Conservation (phyloP, 1,140 invertebrate species). For the Trachymyrmex cornetzi region DNA sequence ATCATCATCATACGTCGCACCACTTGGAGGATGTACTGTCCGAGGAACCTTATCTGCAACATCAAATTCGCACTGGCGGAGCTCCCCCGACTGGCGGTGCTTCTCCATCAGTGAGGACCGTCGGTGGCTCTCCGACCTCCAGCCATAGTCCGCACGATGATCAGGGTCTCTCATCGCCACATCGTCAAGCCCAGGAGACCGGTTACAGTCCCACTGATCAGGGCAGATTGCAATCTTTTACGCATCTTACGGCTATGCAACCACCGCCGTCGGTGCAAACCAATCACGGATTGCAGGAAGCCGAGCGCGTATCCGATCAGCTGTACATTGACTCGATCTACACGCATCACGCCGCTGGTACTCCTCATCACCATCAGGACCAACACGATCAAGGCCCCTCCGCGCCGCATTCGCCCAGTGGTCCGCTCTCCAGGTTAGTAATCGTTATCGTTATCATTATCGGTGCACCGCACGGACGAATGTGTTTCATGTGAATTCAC, state of each 20-base stretch:
- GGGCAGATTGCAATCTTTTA: constrained; percentile 81
- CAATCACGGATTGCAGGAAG: constrained; percentile 76
- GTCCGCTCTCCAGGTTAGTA: constrained; percentile 80
- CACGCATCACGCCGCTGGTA: constrained; percentile 73
- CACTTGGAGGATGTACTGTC: constrained; percentile 81
- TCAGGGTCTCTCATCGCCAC: constrained; percentile 77
- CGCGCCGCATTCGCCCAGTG: constrained; percentile 80
- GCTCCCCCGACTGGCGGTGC: constrained; percentile 55
- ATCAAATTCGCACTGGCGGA: constrained; percentile 75
- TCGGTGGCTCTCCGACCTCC: constrained; percentile 82
- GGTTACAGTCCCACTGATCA: constrained; percentile 82
- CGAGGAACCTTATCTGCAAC: constrained; percentile 80
- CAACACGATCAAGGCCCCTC: constrained; percentile 80
- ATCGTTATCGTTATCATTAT: constrained; percentile 13
- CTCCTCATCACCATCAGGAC: constrained; percentile 81
- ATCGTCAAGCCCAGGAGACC: constrained; percentile 75
- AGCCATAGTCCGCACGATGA: constrained; percentile 83
- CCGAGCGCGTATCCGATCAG: constrained; percentile 80
- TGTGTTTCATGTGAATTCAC: background rate
- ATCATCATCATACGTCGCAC: constrained; percentile 74
- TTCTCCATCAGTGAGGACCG: constrained; percentile 79
- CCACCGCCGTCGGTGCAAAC: constrained; percentile 76
- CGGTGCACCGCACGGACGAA: background rate
- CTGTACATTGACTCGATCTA: constrained; percentile 83
- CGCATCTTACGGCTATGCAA: constrained; percentile 84